Evolutionary conservation across 2,888 invertebrate species (phyloP), one percentile per base, ranked within the genome.

Genomic region (Plagiodera versicolora): DNA sequence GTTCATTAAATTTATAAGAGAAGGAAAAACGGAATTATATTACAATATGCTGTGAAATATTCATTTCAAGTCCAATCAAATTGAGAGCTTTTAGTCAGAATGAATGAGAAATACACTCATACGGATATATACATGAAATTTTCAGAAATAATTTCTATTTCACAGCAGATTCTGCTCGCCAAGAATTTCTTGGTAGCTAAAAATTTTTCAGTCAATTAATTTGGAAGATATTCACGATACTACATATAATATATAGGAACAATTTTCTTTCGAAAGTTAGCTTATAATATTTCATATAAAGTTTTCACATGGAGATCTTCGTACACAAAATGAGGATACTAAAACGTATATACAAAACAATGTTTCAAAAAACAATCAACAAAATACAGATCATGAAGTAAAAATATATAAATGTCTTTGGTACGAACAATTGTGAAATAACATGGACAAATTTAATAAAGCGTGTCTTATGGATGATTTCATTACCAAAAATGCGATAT

Each of bases 261-360:
- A 51, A 60, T 60, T 39, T 32, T 51, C 51, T 52, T 60, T 30
- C 35, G 46, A 51, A 56, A 47, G 52, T 35, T 56, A 60, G 56
- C 51, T 35, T 56, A 60, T 47, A 60, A 53, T 53, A 24, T 24
- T 52, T 56, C 14, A 1, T 39, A 39, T 39, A 14, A 14, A n/a
- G 39, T 14, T 39, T 24, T 39, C 14, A 62, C 55, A 61, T 52
- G 52, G 62, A 62, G 62, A 62, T 62, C 62, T 56, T 62, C 58
- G 35, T 56, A 52, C 62, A 62, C 52, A 62, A 56, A 62, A 58
- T 56, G 45, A 45, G 19, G 61, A 77, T 78, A 78, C 78, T 78
- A 78, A 77, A 78, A 78, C 78, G 78, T 78, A 78, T 78, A 71
- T 76, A 78, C 77, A 74, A 67, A 75, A 68, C 60, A 70, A 70